Conservation (phyloP, 2,888 invertebrate species). For the Apamea crenata region DNA sequence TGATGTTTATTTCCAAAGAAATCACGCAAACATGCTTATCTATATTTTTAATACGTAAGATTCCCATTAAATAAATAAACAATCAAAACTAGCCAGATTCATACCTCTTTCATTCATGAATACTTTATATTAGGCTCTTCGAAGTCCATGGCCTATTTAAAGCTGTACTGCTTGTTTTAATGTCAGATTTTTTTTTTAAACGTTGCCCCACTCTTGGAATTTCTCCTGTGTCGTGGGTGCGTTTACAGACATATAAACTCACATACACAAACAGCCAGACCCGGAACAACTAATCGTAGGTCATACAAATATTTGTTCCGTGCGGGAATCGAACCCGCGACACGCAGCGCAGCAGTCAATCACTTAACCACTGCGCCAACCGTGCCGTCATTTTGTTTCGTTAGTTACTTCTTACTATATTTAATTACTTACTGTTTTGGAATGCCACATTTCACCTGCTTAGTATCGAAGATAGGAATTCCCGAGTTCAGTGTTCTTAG, state of each 20-base stretch:
- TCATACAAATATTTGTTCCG: too few species aligned
- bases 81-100: neutral
- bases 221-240: too few species aligned
- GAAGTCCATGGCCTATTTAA: constrained; percentile 35
- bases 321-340: too few species aligned
- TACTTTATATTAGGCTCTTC: constrained; percentile 17
- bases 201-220: too few species aligned
- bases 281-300: too few species aligned
- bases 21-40: too few species aligned
- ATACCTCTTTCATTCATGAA: constrained; percentile 1
- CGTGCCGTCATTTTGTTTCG: neutral
- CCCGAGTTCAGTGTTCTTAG: neutral
- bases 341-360: too few species aligned
- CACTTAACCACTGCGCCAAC: too few species aligned
- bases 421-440: constrained; percentile 35
- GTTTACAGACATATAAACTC: too few species aligned
- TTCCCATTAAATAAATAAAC: neutral
- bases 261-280: too few species aligned
- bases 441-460: constrained; percentile 32
- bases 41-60: neutral
- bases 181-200: too few species aligned
- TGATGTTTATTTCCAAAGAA: too few species aligned
- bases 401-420: constrained; percentile 35
- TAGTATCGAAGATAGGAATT: constrained; percentile 14
- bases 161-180: constrained; percentile 29